These are phyloP conservation scores for Drosophila bifasciata DNA, from an alignment of 1,140 invertebrate genomes.

Conservation along the genomic window DNA sequence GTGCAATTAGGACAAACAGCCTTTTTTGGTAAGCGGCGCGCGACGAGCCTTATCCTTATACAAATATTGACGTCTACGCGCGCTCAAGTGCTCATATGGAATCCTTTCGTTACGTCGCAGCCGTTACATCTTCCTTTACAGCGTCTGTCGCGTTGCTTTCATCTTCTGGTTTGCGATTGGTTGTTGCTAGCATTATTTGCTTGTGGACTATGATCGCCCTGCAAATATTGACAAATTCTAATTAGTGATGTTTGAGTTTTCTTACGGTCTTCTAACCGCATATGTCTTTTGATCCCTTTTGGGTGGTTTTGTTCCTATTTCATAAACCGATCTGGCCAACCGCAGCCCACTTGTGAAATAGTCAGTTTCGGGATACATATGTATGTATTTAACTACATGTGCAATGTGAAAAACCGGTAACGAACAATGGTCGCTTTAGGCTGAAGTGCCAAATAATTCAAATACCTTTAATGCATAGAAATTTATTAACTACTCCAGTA, in stretches of 20 bases:
- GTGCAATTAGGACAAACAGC: conserved; percentile 74
- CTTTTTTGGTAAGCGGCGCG: conserved; percentile 53
- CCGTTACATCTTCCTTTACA: conserved; percentile 18
- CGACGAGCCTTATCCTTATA: conserved; percentile 65
- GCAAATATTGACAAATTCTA: conserved; percentile 67
- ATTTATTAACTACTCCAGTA: too few species aligned
- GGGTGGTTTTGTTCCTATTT: not conserved
- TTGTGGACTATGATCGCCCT: conserved; percentile 25
- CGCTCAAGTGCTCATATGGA: conserved; percentile 63
- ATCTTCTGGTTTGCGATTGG: conserved; percentile 65
- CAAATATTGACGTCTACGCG: conserved; percentile 74
- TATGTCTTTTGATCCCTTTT: conserved; percentile 35
- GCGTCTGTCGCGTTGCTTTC: conserved; percentile 51
- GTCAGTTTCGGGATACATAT: too few species aligned
- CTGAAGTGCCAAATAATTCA: too few species aligned
- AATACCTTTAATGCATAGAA: too few species aligned
- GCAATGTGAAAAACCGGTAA: too few species aligned
- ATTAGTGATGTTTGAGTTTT: conserved; percentile 45
- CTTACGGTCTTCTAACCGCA: conserved; percentile 23
- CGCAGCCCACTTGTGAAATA: conserved; percentile 61
- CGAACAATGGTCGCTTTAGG: too few species aligned
- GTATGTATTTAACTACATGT: too few species aligned
- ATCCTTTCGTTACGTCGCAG: conserved; percentile 60
- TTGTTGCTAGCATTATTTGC: conserved; percentile 52
- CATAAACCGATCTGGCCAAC: conserved; percentile 36